Evolutionary conservation across 2,888 invertebrate genomes (phyloP).

Genomic region (Xestia ashworthii): DNA sequence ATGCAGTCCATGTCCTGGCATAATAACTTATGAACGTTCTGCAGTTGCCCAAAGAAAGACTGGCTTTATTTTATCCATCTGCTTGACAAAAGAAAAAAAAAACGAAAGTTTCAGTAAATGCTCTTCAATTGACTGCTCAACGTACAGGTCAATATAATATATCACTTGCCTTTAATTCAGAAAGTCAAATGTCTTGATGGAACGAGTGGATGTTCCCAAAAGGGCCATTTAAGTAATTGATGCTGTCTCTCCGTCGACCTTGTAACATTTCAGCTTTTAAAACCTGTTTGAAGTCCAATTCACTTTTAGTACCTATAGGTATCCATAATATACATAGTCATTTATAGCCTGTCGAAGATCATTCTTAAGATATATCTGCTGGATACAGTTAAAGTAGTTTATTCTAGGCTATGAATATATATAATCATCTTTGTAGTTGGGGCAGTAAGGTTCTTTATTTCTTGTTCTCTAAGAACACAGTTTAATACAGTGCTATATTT

Average conservation of each 20-base stretch:
- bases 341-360: not conserved
- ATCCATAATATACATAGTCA: too few relatives aligned
- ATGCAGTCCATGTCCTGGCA: not conserved
- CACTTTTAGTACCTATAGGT: too few relatives aligned
- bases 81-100: not conserved
- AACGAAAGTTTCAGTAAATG: not conserved
- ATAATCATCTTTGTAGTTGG: too few relatives aligned
- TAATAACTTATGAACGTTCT: not conserved
- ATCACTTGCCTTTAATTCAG: slow-evolving; percentile 15
- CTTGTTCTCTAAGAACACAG: not conserved
- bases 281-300: slow-evolving; percentile 19
- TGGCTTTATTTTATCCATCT: not conserved
- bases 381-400: slow-evolving; percentile 5
- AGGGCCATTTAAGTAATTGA: slow-evolving; percentile 38
- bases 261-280: slow-evolving; percentile 20
- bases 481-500: not conserved
- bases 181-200: slow-evolving; percentile 26
- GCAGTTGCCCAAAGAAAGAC: not conserved
- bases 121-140: slow-evolving; percentile 37
- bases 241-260: slow-evolving; percentile 29
- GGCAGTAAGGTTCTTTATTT: not conserved
- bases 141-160: not conserved
- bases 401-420: not conserved
- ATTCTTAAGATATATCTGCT: not conserved
- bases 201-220: slow-evolving; percentile 31